Conservation (phyloP, 2,888 invertebrate genomes). For the Cantharis lateralis region DNA sequence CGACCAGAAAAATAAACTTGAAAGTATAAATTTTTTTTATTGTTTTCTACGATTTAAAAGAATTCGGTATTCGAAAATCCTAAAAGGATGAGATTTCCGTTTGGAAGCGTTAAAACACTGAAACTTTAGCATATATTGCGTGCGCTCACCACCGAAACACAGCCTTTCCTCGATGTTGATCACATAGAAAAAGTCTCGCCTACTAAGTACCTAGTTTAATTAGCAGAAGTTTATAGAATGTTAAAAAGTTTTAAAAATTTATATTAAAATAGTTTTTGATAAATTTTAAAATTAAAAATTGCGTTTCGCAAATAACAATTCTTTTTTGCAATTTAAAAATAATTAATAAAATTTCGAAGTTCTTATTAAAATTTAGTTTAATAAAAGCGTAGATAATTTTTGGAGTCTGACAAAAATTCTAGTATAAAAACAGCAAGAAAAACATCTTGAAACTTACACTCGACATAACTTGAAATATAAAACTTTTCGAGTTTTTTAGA, state of each 20-base stretch:
- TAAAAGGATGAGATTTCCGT: neutral
- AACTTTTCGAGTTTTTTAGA: neutral
- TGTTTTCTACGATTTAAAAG: neutral
- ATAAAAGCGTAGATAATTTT: neutral
- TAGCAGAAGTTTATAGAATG: neutral
- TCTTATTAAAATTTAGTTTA: neutral
- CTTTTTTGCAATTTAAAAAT: neutral
- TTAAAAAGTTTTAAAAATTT: neutral
- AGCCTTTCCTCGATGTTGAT: neutral
- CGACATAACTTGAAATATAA: neutral
- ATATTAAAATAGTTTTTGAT: neutral
- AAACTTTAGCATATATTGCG: neutral
- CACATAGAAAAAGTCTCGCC: neutral
- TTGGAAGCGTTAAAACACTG: neutral
- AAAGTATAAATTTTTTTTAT: neutral
- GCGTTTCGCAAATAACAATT: neutral
- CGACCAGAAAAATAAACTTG: neutral
- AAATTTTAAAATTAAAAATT: neutral
- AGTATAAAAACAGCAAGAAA: neutral
- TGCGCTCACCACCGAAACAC: neutral
- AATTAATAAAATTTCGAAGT: neutral
- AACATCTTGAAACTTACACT: neutral
- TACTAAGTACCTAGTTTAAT: neutral
- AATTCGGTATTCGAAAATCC: neutral
- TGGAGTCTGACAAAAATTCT: neutral